Evolutionary conservation across 2,797 vertebrate genomes (phyloP), one percentile per base, ranked within the genome.

Genomic region (Aeoliscus strigatus): DNA sequence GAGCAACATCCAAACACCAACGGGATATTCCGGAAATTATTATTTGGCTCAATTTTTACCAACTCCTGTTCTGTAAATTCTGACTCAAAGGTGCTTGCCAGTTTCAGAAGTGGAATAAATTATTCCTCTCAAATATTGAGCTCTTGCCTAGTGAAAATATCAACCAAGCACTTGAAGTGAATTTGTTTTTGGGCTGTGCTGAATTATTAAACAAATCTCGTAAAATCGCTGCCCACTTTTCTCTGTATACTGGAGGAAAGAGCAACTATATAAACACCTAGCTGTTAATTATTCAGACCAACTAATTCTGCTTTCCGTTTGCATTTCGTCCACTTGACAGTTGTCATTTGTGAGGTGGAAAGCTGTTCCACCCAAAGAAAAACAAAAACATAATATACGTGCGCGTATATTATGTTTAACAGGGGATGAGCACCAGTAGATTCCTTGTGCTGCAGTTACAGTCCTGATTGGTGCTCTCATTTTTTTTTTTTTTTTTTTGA

Each of bases 111-210:
- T 36, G 51, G 42, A 66, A 65, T 70, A 73, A 82, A 83, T 77
- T 77, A 77, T 84, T 82, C 68, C 60, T 76, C 66, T 84, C 66
- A 74, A 86, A 74, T 73, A 70, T 56, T 14, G 24, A 80, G 75
- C 58, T 68, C 73, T 78, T 75, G 65, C 65, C 64, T 76, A 80
- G 80, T 83, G 85, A 80, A 83, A 83, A 86, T 70, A 82, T 72
- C 84, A 86, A 86, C 77, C 84, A 82, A 77, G 73, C 58, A 71
- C 72, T 81, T 75, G 60, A 79, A 80, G 62, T 73, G 60, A 76
- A 85, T 75, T 79, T 66, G 74, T 86, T 78, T n/a, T 80, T 79
- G 70, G 72, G 80, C 77, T 6, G 39, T 64, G 50, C 40, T 82
- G 71, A 84, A 86, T 85, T 80, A 85, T 84, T 80, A 56, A 85